Conservation (phyloP, 2,797 vertebrate genomes). For the Rhinella marina region DNA sequence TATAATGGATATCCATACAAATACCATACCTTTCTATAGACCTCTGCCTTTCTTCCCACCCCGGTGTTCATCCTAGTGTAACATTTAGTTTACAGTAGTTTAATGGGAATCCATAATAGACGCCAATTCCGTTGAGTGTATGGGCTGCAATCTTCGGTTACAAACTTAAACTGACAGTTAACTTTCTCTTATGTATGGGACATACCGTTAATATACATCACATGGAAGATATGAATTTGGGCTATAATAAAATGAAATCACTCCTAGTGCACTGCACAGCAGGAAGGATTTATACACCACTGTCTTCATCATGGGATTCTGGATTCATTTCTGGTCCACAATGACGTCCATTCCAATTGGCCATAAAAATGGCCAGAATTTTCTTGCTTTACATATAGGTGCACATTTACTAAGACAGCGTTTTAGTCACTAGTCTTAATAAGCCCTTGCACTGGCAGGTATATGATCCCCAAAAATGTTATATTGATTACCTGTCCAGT, state of each 20-base stretch:
- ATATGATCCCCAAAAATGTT: too few species aligned
- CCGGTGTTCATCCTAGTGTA: too few species aligned
- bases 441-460: too few species aligned
- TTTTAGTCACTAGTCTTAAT: too few species aligned
- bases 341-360: neutral
- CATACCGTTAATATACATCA: neutral
- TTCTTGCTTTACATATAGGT: neutral
- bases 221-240: neutral
- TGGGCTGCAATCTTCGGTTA: neutral
- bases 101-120: too few species aligned
- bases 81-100: neutral
- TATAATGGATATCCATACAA: neutral
- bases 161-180: neutral
- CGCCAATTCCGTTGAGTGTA: neutral
- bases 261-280: neutral
- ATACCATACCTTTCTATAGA: too few species aligned
- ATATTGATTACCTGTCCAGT: too few species aligned
- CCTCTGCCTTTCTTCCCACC: too few species aligned
- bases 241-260: neutral
- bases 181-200: conserved; percentile 11
- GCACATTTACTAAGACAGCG: too few species aligned
- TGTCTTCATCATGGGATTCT: neutral
- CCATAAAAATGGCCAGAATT: neutral
- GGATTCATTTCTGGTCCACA: neutral
- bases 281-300: neutral